phyloP scores from a whole-genome alignment of 2,113 vertebrate species.

The Pantherophis guttatus region DNA sequence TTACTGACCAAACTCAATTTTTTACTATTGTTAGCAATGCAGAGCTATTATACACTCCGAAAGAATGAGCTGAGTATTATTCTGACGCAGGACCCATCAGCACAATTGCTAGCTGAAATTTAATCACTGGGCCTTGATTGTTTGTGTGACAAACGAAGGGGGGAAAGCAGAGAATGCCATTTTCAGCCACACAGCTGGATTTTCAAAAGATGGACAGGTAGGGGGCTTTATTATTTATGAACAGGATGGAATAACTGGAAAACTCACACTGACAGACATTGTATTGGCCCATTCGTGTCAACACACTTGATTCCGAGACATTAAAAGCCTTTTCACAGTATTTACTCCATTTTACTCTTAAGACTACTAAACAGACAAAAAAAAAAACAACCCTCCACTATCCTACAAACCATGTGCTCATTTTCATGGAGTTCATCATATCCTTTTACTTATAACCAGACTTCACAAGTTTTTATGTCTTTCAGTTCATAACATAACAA shows the following conservation, averaged over 20 bases:
- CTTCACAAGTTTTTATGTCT: neutral
- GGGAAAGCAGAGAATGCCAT: neutral
- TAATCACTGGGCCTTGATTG: slow-evolving; percentile 37
- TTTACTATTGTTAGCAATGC: slow-evolving; percentile 51
- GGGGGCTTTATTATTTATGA: neutral
- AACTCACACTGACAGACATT: neutral
- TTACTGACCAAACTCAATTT: slow-evolving; percentile 39
- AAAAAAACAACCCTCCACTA: neutral
- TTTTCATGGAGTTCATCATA: too few species aligned
- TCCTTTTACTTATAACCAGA: neutral
- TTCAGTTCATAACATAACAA: neutral
- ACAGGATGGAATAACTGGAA: neutral
- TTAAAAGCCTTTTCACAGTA: too few species aligned
- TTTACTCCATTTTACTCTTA: neutral
- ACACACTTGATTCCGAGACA: neutral
- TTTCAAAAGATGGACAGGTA: slow-evolving; percentile 14
- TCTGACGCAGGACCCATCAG: neutral
- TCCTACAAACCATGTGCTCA: neutral
- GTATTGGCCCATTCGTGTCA: neutral
- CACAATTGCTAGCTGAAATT: slow-evolving; percentile 41
- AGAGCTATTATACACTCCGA: slow-evolving; percentile 33
- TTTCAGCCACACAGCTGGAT: neutral
- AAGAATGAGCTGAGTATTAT: slow-evolving; percentile 30
- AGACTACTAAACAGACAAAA: neutral
- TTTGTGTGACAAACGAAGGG: neutral